Evolutionary conservation across 1,140 invertebrate species (phyloP), one percentile per base, ranked within the genome.

Genomic region (Macrostomum lignano): DNA sequence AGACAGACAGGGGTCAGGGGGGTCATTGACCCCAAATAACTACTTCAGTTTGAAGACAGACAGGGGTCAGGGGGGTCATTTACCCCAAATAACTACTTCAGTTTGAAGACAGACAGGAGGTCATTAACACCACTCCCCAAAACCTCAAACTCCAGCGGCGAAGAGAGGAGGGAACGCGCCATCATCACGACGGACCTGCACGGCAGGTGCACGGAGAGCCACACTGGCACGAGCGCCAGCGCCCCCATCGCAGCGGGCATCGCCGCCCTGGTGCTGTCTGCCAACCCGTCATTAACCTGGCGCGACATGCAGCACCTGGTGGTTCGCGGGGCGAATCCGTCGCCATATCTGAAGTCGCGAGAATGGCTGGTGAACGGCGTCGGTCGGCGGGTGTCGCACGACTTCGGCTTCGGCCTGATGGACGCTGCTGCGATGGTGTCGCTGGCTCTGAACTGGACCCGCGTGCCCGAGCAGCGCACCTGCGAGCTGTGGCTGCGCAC

Each of bases 121-220:
- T n/a, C n/a, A n/a, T n/a, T n/a, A n/a, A n/a, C n/a, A n/a, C n/a
- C n/a, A n/a, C n/a, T n/a, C n/a, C n/a, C n/a, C n/a, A n/a, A n/a
- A n/a, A n/a, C n/a, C n/a, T n/a, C n/a, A n/a, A n/a, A n/a, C n/a
- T n/a, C n/a, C 25, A 51, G 48, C 11, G 26, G n/a, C n/a, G n/a
- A n/a, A n/a, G n/a, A n/a, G n/a, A n/a, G n/a, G n/a, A n/a, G n/a
- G n/a, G n/a, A n/a, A n/a, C n/a, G n/a, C n/a, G n/a, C n/a, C n/a
- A n/a, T n/a, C n/a, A 33, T 33, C 4, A 33, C 32, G 20, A 33
- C 32, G 6, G 91, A 98, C 63, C 63, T 98, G 36, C 96, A 96
- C 60, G 86, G 84, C n/a, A 81, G 91, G 62, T 96, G 88, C 50
- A 98, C 91, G 0, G 86, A 82, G 21, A 88, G 79, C n/a, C 91